phyloP scores from a whole-genome alignment of 2,113 vertebrate species.

The Rissa tridactyla region DNA sequence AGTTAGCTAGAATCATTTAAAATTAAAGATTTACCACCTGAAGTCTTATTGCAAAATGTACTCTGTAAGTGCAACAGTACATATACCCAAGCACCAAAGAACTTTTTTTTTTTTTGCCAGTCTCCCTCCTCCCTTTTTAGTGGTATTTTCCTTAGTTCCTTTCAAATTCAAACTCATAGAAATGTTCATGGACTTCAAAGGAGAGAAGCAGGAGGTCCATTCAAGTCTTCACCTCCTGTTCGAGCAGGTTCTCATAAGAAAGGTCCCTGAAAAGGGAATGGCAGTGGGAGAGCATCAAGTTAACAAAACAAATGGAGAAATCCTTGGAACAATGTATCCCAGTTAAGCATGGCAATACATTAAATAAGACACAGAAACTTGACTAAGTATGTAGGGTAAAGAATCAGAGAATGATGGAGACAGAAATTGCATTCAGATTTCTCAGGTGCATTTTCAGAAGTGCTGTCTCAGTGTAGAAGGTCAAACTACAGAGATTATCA shows the following conservation, averaged over 20 bases:
- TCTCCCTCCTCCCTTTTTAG: constrained; percentile 1
- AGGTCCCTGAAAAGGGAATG: constrained; percentile 45
- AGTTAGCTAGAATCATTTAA: neutral
- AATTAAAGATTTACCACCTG: neutral
- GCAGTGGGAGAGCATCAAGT: constrained; percentile 18
- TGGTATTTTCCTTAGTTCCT: constrained; percentile 12
- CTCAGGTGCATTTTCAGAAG: neutral
- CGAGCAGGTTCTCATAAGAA: constrained; percentile 8
- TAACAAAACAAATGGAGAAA: constrained; percentile 38
- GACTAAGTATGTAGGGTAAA: neutral
- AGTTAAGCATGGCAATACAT: neutral
- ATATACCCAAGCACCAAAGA: neutral
- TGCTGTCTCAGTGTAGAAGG: neutral
- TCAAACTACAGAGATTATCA: neutral
- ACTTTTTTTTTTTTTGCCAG: neutral
- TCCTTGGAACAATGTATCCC: neutral
- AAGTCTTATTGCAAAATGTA: neutral
- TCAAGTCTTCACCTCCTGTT: constrained; percentile 46
- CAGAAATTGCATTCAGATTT: neutral
- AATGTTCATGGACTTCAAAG: constrained; percentile 45
- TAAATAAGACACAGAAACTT: neutral
- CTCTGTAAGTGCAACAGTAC: neutral
- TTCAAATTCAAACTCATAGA: constrained; percentile 36
- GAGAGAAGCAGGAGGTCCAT: constrained; percentile 34
- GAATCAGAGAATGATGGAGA: neutral